Base-by-base conservation (phyloP, 2,113 vertebrate genomes). In the Dermatemys mawii region DNA sequence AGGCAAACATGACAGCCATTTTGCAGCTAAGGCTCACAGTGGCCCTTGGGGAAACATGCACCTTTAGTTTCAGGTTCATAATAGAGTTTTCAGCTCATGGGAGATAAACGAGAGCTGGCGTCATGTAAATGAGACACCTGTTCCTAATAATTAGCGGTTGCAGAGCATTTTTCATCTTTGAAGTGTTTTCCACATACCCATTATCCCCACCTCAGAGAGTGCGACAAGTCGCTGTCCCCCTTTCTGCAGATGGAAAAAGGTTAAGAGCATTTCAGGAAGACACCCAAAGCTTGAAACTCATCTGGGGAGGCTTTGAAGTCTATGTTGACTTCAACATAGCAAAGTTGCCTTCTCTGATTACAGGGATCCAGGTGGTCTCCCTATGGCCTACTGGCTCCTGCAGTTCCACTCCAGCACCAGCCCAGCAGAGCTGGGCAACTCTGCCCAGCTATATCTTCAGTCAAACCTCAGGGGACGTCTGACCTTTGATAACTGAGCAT, bases 401-500 rank as follows among this genome's bases (percentile, higher is more conserved):
- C 38, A 48, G 76, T 27, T 81, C 26, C 78, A 53, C 85, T 80
- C 38, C 3, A 87, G 83, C 91, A 70, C 92, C 78, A 35, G 73
- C 93, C 94, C 93, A 96, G 97, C 93, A 94, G 88, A 0, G 0
- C 19, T 0, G 78, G 60, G 87, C 4, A 29, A 54, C 87, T 60
- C 19, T 38, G 89, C 90, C 96, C 92, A 90, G 94, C 89, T 78
- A 87, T 83, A 84, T 89, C 86, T 89, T 53, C 93, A 81, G 63
- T 78, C 91, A 93, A 75, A 90, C 63, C 93, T 86, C 93, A 67
- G 1, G n/a, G 88, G 97, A 94, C 1, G 87, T 86, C 80, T 94
- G 96, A 95, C 94, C 96, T 97, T 93, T 95, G 90, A 84, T 92
- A 96, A 96, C 88, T 88, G 94, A 96, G 89, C 79, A 63, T 2